Conservation (phyloP, 2,888 invertebrate species). For the Podabrus alpinus region DNA sequence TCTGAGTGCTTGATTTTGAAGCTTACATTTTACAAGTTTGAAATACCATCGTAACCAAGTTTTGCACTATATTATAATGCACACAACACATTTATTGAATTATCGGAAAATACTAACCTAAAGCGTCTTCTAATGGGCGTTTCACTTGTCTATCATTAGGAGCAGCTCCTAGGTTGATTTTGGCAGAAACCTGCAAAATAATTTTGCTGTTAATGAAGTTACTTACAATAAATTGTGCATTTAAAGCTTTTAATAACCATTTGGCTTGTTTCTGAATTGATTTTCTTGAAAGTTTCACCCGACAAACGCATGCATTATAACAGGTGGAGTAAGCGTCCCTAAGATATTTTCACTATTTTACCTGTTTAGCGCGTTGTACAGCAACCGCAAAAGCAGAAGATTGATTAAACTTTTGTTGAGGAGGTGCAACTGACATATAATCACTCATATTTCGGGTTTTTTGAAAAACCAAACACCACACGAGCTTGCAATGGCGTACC, state of each 20-base stretch:
- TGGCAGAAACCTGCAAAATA: conserved; percentile 79
- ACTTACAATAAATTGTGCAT: background rate
- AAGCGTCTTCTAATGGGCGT: conserved; percentile 76
- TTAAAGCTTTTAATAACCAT: background rate
- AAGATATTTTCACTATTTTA: conserved; percentile 55
- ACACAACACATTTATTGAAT: background rate
- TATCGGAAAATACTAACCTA: conserved; percentile 44
- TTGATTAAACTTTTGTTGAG: conserved; percentile 87
- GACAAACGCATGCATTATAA: background rate
- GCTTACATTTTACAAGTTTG: background rate
- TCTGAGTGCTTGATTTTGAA: background rate
- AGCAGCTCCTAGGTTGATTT: conserved; percentile 71
- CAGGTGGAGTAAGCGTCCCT: background rate
- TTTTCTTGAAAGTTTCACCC: background rate
- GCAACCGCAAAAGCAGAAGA: conserved; percentile 91
- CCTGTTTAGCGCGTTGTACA: conserved; percentile 92
- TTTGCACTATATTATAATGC: background rate
- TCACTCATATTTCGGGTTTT: conserved; percentile 72
- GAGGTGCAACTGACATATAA: conserved; percentile 88
- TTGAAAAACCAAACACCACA: background rate
- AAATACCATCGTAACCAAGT: background rate
- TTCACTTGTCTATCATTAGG: conserved; percentile 65
- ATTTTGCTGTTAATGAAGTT: background rate
- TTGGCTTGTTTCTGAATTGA: conserved; percentile 1
- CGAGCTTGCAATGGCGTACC: background rate